A percentile compares a stretch with the other conserved stretches of the same genome.
phyloP scores from a whole-genome alignment of 2,888 invertebrate genomes.

The Brachyopa scutellaris region DNA sequence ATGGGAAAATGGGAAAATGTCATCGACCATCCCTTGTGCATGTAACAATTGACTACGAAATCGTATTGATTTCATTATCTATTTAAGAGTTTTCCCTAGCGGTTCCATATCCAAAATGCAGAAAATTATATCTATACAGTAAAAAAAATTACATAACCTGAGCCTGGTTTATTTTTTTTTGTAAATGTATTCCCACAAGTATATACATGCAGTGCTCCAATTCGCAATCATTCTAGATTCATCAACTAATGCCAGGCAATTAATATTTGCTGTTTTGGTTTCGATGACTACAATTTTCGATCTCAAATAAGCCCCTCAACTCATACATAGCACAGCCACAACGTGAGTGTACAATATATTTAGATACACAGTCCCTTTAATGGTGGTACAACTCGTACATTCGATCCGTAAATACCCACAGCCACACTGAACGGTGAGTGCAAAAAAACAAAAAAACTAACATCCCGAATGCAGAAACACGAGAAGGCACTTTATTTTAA shows the following conservation, averaged over 20 bases:
- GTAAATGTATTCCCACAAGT: background rate
- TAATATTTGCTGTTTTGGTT: conserved; percentile 26
- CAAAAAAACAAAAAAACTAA: background rate
- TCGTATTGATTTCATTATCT: too few relatives aligned
- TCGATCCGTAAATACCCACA: conserved; percentile 4
- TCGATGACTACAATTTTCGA: conserved; percentile 15
- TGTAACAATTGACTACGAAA: too few relatives aligned
- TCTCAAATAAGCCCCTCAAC: conserved; percentile 5
- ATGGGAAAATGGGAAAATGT: too few relatives aligned
- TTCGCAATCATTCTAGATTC: background rate
- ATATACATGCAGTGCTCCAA: background rate
- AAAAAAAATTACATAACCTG: too few relatives aligned
- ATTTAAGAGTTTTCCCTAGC: too few relatives aligned
- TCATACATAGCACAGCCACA: background rate
- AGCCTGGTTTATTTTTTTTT: too few relatives aligned
- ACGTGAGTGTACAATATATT: conserved; percentile 1
- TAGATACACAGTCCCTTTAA: too few relatives aligned
- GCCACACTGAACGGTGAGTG: background rate
- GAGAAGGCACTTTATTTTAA: conserved; percentile 72
- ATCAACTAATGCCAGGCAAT: conserved; percentile 20
- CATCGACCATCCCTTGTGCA: too few relatives aligned
- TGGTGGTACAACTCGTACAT: too few relatives aligned
- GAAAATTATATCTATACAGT: too few relatives aligned
- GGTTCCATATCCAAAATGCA: too few relatives aligned
- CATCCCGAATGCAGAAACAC: conserved; percentile 55